Evolutionary conservation across 1,140 invertebrate genomes (phyloP), one percentile per base, ranked within the genome.

Genomic region (Papilio machaon): DNA sequence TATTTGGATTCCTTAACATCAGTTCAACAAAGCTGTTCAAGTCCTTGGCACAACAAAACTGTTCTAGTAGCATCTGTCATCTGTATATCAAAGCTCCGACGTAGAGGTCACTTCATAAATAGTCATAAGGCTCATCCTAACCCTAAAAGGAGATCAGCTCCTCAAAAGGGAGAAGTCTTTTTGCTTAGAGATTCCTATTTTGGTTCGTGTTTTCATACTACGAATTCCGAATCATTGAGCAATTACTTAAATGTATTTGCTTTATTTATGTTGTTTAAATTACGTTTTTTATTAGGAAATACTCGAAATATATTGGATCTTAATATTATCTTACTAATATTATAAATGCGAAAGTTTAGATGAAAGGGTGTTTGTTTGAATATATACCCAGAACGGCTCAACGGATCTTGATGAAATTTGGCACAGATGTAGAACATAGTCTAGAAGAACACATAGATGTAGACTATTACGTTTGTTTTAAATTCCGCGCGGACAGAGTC

Each of bases 21-120:
- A 43, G 38, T 43, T 43, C 7, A 43, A 60, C 58, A 60, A 60
- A 23, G n/a, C n/a, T 17, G 52, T 60, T 19, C 17, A 30, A 64
- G 23, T 10, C 60, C 60, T 64, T 64, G 60, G 60, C 60, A 30
- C 10, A 43, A 73, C 17, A 17, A 73, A 73, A 19, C 19, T 8
- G 46, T 73, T 73, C 15, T 76, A 43, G 47, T 54, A 54, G 75
- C 75, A 58, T 77, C 49, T 77, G 75, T 17, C 49, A 23, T 49
- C 19, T 75, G 17, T 17, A 77, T 19, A 77, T 58, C 73, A 75
- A 47, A 75, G 73, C 19, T 13, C 73, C 73, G 73, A 75, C 73
- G 15, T 49, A 49, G 75, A 35, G 75, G 75, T 58, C 75, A 15
- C 49, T 15, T 78, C 52, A 78, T 78, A 78, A 78, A 78, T 78